Conservation (phyloP, 2,797 vertebrate species). For the Chaenodraco wilsoni region DNA sequence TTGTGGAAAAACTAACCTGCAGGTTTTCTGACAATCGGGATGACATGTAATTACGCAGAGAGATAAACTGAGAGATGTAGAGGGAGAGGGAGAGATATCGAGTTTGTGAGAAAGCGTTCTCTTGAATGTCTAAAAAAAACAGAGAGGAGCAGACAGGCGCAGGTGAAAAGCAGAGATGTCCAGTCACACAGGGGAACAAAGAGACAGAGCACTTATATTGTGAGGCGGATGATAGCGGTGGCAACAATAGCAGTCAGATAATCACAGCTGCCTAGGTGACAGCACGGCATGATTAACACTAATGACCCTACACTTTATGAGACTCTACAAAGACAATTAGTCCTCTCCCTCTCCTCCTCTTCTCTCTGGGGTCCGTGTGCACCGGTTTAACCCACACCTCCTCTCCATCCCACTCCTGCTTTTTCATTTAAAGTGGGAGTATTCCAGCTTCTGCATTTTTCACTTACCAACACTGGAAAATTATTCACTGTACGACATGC, state of each 20-base stretch:
- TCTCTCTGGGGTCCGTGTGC: slow-evolving; percentile 48
- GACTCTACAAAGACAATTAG: slow-evolving; percentile 74
- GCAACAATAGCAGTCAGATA: slow-evolving; percentile 72
- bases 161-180: slow-evolving; percentile 50
- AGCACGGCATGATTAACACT: slow-evolving; percentile 82
- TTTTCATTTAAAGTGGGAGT: slow-evolving; percentile 9
- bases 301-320: slow-evolving; percentile 81
- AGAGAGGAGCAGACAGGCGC: slow-evolving; percentile 33
- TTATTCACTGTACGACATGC: neutral
- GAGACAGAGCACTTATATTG: slow-evolving; percentile 41
- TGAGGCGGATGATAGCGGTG: slow-evolving; percentile 41
- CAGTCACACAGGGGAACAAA: slow-evolving; percentile 41
- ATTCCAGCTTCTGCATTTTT: slow-evolving; percentile 13
- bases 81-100: slow-evolving; percentile 20
- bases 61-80: neutral
- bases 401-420: slow-evolving; percentile 22
- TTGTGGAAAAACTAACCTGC: slow-evolving; percentile 15
- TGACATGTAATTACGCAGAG: slow-evolving; percentile 37
- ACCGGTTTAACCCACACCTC: slow-evolving; percentile 54
- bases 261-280: slow-evolving; percentile 78
- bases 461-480: neutral
- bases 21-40: slow-evolving; percentile 5
- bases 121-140: slow-evolving; percentile 37
- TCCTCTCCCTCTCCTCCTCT: slow-evolving; percentile 63
- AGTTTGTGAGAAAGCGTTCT: slow-evolving; percentile 24